These are phyloP conservation scores for Epinephelus coioides DNA, from an alignment of 2,797 vertebrate genomes.

Conservation along the genomic window DNA sequence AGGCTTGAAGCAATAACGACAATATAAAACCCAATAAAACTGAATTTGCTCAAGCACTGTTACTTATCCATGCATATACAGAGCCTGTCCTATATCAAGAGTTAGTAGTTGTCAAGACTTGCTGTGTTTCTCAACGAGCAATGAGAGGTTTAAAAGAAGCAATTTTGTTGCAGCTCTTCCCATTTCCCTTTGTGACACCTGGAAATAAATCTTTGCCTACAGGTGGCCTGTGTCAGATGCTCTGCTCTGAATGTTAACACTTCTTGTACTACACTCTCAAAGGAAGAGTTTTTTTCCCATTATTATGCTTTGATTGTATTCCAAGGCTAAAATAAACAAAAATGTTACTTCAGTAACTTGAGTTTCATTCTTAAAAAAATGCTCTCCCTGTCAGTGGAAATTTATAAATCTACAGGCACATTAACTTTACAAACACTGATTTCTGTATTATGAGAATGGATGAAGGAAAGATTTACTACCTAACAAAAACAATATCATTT, in stretches of 20 bases:
- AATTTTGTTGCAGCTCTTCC: conserved; percentile 28
- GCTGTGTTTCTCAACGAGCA: conserved; percentile 40
- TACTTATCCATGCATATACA: conserved; percentile 26
- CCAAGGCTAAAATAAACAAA: conserved; percentile 14
- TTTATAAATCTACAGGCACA: background rate
- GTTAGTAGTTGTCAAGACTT: conserved; percentile 41
- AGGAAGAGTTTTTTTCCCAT: background rate
- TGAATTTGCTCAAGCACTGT: conserved; percentile 27
- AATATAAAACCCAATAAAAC: conserved; percentile 29
- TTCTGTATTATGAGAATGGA: background rate
- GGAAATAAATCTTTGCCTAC: conserved; percentile 37
- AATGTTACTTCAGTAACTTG: conserved; percentile 8
- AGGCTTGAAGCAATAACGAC: conserved; percentile 29
- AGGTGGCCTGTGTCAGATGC: conserved; percentile 38
- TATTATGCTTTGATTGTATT: conserved; percentile 23
- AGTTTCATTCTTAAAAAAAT: background rate
- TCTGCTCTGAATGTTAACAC: conserved; percentile 36
- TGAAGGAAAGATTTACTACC: background rate
- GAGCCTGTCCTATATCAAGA: conserved; percentile 19
- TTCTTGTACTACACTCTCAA: background rate
- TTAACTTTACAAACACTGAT: background rate
- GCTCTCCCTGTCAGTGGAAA: conserved; percentile 7
- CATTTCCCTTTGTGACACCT: conserved; percentile 10
- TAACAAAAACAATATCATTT: background rate
- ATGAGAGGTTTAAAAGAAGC: conserved; percentile 33